phyloP scores from a whole-genome alignment of 2,797 vertebrate species.

The Gobio occitaniae region DNA sequence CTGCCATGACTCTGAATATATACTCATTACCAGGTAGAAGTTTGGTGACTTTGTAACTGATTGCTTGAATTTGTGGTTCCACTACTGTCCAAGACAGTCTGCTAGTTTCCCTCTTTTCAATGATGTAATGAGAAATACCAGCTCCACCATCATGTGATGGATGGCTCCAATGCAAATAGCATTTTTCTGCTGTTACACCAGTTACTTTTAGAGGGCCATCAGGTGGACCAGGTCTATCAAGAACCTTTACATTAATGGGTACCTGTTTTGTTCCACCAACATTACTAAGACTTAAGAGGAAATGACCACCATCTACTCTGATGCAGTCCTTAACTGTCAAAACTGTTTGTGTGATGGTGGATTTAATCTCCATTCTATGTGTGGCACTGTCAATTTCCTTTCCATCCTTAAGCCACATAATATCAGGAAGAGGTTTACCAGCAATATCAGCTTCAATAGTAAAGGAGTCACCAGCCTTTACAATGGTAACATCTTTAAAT shows the following conservation, averaged over 20 bases:
- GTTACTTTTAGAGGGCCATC: conserved; percentile 88
- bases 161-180: conserved; percentile 90
- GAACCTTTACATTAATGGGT: conserved; percentile 87
- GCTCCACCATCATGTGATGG: conserved; percentile 94
- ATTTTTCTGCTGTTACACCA: conserved; percentile 91
- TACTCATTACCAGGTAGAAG: conserved; percentile 95
- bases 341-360: conserved; percentile 89
- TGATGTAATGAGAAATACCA: conserved; percentile 91
- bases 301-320: conserved; percentile 90
- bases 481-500: conserved; percentile 79
- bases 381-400: conserved; percentile 87
- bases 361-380: conserved; percentile 84
- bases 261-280: conserved; percentile 90
- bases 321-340: conserved; percentile 80
- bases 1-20: conserved; percentile 94
- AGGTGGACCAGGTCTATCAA: conserved; percentile 93
- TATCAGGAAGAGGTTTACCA: conserved; percentile 92
- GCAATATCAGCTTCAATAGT: conserved; percentile 92
- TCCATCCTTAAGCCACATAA: conserved; percentile 89
- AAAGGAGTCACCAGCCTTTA: conserved; percentile 92
- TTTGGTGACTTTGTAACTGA: conserved; percentile 91
- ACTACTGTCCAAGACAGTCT: conserved; percentile 94
- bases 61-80: conserved; percentile 88
- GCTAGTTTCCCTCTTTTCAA: conserved; percentile 95
- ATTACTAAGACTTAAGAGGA: conserved; percentile 86